A percentile compares a stretch with the other conserved stretches of the same genome.
Evolutionary conservation across 2,797 vertebrate species (phyloP).

Genomic region (Toxotes lorentzi): DNA sequence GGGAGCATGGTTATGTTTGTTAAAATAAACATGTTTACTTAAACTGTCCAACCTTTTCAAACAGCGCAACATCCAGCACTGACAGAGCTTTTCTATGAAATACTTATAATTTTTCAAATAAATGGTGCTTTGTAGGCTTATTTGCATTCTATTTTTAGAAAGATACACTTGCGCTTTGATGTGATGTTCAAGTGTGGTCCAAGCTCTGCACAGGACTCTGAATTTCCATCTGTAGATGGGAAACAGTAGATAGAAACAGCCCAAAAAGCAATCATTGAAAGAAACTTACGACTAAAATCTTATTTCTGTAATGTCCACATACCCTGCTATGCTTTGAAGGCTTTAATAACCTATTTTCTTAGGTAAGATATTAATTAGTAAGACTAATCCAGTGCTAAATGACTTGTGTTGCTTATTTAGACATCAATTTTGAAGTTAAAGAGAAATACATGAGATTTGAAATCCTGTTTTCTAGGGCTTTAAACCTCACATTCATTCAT

Average conservation of each 20-base stretch:
- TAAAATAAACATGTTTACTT: conserved; percentile 10
- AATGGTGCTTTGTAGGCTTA: conserved; percentile 42
- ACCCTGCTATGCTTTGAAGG: not conserved
- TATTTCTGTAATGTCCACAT: not conserved
- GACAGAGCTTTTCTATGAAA: conserved; percentile 33
- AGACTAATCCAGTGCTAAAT: no score
- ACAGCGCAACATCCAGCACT: conserved; percentile 4
- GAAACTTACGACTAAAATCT: not conserved
- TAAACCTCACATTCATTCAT: not conserved
- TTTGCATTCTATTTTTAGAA: conserved; percentile 77
- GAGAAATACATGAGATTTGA: not conserved
- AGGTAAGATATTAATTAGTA: no score
- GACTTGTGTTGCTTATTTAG: not conserved
- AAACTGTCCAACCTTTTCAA: conserved; percentile 5
- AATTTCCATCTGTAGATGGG: no score
- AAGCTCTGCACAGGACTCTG: conserved; percentile 41
- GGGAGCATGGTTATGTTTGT: not conserved
- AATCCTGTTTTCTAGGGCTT: not conserved
- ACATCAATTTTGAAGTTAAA: not conserved
- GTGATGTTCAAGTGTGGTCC: conserved; percentile 54
- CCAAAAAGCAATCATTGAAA: not conserved
- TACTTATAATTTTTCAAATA: conserved; percentile 33
- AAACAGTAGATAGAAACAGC: conserved; percentile 29
- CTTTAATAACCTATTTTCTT: no score
- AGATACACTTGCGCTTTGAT: conserved; percentile 55